Evolutionary conservation across 2,888 invertebrate species (phyloP).

Genomic region (Hesperia comma): DNA sequence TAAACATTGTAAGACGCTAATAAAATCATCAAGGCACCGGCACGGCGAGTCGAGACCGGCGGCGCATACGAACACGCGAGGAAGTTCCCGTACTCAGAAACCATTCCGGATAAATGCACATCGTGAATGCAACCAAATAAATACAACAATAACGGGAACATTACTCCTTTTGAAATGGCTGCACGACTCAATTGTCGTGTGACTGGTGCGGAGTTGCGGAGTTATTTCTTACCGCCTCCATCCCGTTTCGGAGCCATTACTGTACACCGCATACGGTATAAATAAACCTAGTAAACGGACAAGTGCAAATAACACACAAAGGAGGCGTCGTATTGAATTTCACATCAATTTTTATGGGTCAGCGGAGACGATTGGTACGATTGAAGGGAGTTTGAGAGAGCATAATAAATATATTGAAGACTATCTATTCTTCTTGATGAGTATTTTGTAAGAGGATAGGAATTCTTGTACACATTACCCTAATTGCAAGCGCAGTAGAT

Average conservation of each 20-base stretch:
- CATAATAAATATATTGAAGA: slow-evolving; percentile 8
- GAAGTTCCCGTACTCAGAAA: slow-evolving; percentile 30
- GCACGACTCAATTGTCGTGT: slow-evolving; percentile 58
- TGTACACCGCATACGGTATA: slow-evolving; percentile 50
- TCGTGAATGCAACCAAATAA: slow-evolving; percentile 37
- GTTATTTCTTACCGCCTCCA: slow-evolving; percentile 58
- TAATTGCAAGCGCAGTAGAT: too few relatives aligned
- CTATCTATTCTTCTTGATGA: background rate
- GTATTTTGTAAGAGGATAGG: too few relatives aligned
- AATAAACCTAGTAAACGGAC: slow-evolving; percentile 47
- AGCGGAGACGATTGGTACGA: slow-evolving; percentile 15
- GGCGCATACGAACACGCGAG: slow-evolving; percentile 25
- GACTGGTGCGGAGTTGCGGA: slow-evolving; percentile 52
- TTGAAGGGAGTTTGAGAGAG: background rate
- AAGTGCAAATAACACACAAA: slow-evolving; percentile 37
- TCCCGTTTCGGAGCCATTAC: slow-evolving; percentile 56
- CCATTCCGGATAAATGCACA: slow-evolving; percentile 40
- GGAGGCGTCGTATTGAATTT: slow-evolving; percentile 34
- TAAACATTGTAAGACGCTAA: slow-evolving; percentile 34
- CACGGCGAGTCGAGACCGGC: slow-evolving; percentile 9
- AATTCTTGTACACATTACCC: too few relatives aligned
- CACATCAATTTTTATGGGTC: slow-evolving; percentile 33
- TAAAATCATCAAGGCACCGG: slow-evolving; percentile 33
- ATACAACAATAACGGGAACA: slow-evolving; percentile 40
- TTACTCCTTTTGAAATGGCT: slow-evolving; percentile 45